A percentile compares a stretch with the other conserved stretches of the same genome.
phyloP scores from a whole-genome alignment of 2,888 invertebrate species.

The Torymus aiolomorphi region DNA sequence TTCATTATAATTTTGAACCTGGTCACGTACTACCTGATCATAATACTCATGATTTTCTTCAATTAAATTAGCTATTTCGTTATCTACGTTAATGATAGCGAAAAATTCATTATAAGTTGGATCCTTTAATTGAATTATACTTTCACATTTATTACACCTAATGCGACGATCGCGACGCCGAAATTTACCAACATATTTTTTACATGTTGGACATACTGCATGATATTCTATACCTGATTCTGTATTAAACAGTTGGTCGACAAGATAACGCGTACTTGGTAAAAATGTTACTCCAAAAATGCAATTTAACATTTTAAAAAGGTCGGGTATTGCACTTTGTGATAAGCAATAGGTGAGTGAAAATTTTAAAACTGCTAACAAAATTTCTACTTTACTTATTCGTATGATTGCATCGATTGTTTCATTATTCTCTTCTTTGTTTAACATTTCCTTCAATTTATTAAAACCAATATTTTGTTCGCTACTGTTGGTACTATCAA shows the following conservation, averaged over 20 bases:
- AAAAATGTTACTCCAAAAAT: background rate
- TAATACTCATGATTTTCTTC: background rate
- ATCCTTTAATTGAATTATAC: background rate
- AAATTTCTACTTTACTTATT: background rate
- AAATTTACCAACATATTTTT: too few relatives aligned
- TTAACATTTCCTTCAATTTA: too few relatives aligned
- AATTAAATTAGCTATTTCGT: background rate
- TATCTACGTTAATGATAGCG: background rate
- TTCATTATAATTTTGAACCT: background rate
- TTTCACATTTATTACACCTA: too few relatives aligned
- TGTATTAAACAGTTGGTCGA: background rate
- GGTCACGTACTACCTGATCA: background rate
- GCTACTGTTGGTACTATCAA: too few relatives aligned
- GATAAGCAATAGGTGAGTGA: background rate
- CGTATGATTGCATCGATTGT: background rate
- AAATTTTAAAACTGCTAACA: background rate
- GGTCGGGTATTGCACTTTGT: background rate
- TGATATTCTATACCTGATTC: background rate
- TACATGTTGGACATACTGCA: background rate
- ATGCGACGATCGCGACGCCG: too few relatives aligned
- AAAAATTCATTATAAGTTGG: background rate
- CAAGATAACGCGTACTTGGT: background rate
- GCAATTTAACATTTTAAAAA: background rate
- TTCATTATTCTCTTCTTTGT: background rate
- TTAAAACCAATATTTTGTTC: too few relatives aligned